Conservation (phyloP, 2,888 invertebrate species). For the Anoncus sp. region DNA sequence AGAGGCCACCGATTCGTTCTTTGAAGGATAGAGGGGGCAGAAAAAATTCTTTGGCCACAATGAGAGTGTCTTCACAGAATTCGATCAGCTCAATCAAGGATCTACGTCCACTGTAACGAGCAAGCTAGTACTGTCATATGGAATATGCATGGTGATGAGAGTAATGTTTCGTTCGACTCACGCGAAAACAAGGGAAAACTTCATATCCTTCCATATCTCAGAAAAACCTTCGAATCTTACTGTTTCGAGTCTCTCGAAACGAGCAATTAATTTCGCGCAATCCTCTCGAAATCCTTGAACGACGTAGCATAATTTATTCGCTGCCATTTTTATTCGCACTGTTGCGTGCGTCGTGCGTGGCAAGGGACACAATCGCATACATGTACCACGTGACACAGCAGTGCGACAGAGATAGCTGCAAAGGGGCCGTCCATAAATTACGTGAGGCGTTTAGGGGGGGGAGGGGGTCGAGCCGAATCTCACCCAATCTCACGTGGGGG, state of each 20-base stretch:
- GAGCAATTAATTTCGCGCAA: slow-evolving; percentile 72
- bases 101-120: slow-evolving; percentile 70
- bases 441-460: no score
- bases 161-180: slow-evolving; percentile 62
- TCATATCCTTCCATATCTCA: slow-evolving; percentile 77
- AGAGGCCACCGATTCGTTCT: slow-evolving; percentile 78
- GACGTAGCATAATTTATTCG: slow-evolving; percentile 46
- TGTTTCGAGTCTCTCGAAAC: slow-evolving; percentile 72
- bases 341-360: no score
- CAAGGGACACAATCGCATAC: no score
- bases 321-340: not conserved
- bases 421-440: no score
- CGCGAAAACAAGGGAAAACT: slow-evolving; percentile 78
- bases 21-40: slow-evolving; percentile 71
- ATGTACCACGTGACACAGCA: no score
- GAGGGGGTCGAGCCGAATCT: no score
- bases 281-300: slow-evolving; percentile 76
- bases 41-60: slow-evolving; percentile 76
- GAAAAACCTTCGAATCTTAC: slow-evolving; percentile 77
- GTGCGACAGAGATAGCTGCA: no score
- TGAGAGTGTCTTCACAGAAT: slow-evolving; percentile 79
- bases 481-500: no score
- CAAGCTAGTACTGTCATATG: not conserved
- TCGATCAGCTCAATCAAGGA: slow-evolving; percentile 72
- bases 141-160: not conserved